Evolutionary conservation across 1,140 invertebrate species (phyloP), one percentile per base, ranked within the genome.

Genomic region (Brachionus paranguensis): DNA sequence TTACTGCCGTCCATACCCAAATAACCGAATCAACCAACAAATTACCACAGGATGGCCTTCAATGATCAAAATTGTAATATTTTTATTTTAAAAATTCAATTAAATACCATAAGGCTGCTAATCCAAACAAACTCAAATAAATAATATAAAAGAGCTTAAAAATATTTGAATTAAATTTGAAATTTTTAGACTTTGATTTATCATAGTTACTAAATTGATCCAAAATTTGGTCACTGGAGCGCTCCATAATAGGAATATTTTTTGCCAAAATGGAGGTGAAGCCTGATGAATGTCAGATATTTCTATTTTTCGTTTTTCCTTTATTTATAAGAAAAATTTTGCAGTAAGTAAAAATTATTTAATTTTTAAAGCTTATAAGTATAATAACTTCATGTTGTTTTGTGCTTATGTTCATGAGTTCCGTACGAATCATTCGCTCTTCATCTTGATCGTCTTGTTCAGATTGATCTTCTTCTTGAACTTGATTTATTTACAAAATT

Each of bases 221-320:
- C 88, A 89, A 84, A 88, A 89, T 85, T 89, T 88, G 14, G 88
- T 88, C n/a, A 89, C 86, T 0, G 88, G 88, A 41, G 88, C 88
- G 55, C 85, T 87, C 88, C 88, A 89, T 53, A 89, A 78, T 10
- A 87, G 84, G 78, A 86, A 85, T 1, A 88, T 85, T 70, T 88
- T 86, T 64, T 86, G 85, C 72, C 85, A 86, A n/a, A 88, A 60
- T 70, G 79, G 60, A 3, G 79, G 60, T 47, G 60, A 45, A 60
- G 37, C 27, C 20, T 41, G 8, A 60, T 37, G 37, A 10, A 20
- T 14, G 12, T 64, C 50, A 14, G 47, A 55, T 41, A 33, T 60
- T 5, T 12, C 43, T 41, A 17, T 60, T 60, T 20, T 60, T 12
- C 53, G 7, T 64, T 79, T 79, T 41, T 79, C 29, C 41, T 79